Evolutionary conservation across 2,113 vertebrate genomes (phyloP).

Genomic region (Tachysurus vachellii): DNA sequence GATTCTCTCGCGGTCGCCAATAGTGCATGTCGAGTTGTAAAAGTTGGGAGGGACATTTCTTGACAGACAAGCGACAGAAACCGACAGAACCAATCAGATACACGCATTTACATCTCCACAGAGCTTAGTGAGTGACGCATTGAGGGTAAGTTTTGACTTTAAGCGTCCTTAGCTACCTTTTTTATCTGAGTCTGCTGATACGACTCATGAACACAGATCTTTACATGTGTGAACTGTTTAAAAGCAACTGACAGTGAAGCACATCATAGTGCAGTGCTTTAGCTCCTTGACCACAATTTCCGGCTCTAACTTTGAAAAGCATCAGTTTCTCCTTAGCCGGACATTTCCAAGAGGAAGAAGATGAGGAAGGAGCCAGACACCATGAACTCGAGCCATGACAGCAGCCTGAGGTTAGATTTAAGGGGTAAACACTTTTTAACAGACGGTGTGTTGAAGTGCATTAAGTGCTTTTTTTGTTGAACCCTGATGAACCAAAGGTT

Average conservation of each 20-base stretch:
- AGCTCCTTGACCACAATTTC: neutral
- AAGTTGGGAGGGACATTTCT: neutral
- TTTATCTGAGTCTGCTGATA: neutral
- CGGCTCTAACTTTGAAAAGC: slow-evolving; percentile 3
- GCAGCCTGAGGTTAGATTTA: slow-evolving; percentile 48
- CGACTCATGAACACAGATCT: neutral
- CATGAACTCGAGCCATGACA: slow-evolving; percentile 24
- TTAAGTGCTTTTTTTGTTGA: neutral
- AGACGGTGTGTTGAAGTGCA: neutral
- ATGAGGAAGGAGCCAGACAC: slow-evolving; percentile 18
- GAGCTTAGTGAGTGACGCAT: slow-evolving; percentile 1
- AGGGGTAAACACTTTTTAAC: neutral
- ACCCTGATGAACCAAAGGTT: no score
- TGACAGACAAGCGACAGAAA: neutral
- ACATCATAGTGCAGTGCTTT: neutral
- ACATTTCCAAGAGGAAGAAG: slow-evolving; percentile 20
- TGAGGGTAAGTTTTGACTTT: neutral
- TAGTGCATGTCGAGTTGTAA: neutral
- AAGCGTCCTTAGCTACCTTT: slow-evolving; percentile 8
- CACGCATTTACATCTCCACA: neutral
- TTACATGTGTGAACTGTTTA: neutral
- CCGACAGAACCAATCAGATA: neutral
- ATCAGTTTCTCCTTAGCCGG: neutral
- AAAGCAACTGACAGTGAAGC: slow-evolving; percentile 41
- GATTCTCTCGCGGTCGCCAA: neutral